phyloP scores from a whole-genome alignment of 1,140 invertebrate species.

The Dendrolimus punctatus region DNA sequence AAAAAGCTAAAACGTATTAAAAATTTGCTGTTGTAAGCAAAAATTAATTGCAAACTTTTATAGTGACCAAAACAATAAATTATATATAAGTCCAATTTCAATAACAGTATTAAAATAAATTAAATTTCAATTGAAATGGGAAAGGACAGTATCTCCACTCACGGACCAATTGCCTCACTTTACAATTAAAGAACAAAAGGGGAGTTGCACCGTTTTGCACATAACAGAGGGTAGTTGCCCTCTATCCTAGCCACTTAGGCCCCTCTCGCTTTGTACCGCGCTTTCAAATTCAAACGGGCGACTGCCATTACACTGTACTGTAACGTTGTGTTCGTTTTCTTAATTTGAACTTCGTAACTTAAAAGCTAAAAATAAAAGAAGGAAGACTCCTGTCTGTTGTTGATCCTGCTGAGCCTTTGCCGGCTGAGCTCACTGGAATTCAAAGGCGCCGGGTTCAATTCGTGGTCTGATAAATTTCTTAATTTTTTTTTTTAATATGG shows the following conservation, averaged over 20 bases:
- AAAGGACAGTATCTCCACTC: constrained; percentile 32
- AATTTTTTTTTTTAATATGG: too few relatives aligned
- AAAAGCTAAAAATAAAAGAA: too few relatives aligned
- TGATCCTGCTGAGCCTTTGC: too few relatives aligned
- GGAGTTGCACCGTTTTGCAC: constrained; percentile 27
- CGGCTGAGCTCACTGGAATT: too few relatives aligned
- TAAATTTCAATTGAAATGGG: constrained; percentile 24
- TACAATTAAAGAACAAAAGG: constrained; percentile 35
- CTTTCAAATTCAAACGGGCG: constrained; percentile 30
- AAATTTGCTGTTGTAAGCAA: too few relatives aligned
- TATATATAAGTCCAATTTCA: background rate
- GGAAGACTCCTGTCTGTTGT: too few relatives aligned
- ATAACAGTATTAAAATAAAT: constrained; percentile 14
- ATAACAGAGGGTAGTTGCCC: constrained; percentile 38
- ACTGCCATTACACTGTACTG: constrained; percentile 12
- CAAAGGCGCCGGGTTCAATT: too few relatives aligned
- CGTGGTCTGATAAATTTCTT: too few relatives aligned
- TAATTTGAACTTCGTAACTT: background rate
- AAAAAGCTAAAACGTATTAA: too few relatives aligned
- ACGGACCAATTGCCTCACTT: constrained; percentile 39
- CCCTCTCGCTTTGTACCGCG: constrained; percentile 30
- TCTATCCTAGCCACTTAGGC: constrained; percentile 37
- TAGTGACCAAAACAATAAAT: too few relatives aligned
- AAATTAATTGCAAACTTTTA: too few relatives aligned
- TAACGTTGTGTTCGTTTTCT: constrained; percentile 5